These are phyloP conservation scores for Axis porcinus DNA, from an alignment of 2,113 vertebrate genomes.

Conservation along the genomic window DNA sequence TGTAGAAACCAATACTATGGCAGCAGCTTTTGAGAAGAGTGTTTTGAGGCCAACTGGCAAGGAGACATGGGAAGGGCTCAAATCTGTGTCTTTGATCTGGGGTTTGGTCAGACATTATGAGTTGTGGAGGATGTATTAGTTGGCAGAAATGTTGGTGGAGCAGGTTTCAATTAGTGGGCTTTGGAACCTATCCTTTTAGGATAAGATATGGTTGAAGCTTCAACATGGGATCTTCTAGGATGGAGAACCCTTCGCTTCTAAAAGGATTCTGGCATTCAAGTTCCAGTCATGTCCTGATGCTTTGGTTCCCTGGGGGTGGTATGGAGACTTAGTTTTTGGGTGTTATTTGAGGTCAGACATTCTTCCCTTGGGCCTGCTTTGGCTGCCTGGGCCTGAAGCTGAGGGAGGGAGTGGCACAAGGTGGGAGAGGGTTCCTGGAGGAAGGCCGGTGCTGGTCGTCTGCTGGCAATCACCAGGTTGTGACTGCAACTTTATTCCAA, in stretches of 20 bases:
- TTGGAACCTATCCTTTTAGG: background rate
- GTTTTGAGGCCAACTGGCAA: background rate
- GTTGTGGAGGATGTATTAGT: background rate
- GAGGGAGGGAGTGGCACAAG: background rate
- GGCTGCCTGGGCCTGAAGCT: background rate
- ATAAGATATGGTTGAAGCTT: background rate
- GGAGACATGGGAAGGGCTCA: background rate
- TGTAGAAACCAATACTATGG: background rate
- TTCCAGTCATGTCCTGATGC: background rate
- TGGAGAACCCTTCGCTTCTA: background rate
- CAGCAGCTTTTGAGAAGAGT: background rate
- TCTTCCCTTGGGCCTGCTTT: background rate
- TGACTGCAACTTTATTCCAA: background rate
- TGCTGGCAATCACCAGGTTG: background rate
- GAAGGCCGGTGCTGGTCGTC: background rate
- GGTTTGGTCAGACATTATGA: background rate
- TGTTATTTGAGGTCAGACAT: background rate
- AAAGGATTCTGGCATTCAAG: background rate
- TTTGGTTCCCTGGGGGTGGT: background rate
- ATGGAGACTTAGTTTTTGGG: background rate
- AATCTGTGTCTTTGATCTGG: background rate
- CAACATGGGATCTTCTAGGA: background rate
- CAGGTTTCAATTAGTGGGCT: background rate
- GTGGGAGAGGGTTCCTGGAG: accelerated
- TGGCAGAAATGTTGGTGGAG: background rate